Base-by-base conservation (phyloP, 2,113 vertebrate genomes). In the Probosciger aterrimus region DNA sequence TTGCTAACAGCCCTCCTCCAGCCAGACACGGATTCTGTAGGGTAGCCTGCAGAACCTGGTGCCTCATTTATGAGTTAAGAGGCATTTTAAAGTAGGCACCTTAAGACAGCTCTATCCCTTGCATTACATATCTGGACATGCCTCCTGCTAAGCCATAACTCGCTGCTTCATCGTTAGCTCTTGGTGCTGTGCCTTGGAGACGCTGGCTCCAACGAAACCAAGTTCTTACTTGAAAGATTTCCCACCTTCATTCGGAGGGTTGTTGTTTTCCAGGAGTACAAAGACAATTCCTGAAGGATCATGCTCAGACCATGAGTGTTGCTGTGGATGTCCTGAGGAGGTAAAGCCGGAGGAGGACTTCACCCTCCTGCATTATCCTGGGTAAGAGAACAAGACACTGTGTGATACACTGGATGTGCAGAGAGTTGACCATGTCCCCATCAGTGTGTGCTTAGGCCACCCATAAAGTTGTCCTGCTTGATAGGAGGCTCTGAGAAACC, bases 261-360 rank as follows among this genome's bases (percentile, higher is more conserved):
- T 5, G 1, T 15, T 0, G 0, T 5, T 41, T 43, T 50, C 46
- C 92, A 71, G 41, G 28, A 15, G 22, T 30, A 30, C 53, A 33
- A 52, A 76, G 22, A 67, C 4, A 14, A 6, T 37, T 49, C 49
- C 49, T 47, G 18, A 35, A 63, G 67, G 22, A 67, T 12, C 14
- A 35, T 71, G 55, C 52, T 64, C 43, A 63, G 75, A 18, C 3
- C 6, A 27, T 27, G 30, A 18, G 23, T 31, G 37, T 3, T 55
- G 49, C 74, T 37, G 41, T 6, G 28, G 19, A 25, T 25, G 25
- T 59, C 53, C 80, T 53, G 77, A 59, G 57, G 57, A 35, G 33
- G 9, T 33, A 50, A 46, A 70, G 19, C 59, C 53, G 44, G 50
- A 77, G 44, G 50, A 77, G 25, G 55, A 6, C n/a, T 62, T 67